Percentiles rank a stretch among this genome's conserved stretches.
phyloP scores from a whole-genome alignment of 1,140 invertebrate genomes.

The Steinernema khuongi region DNA sequence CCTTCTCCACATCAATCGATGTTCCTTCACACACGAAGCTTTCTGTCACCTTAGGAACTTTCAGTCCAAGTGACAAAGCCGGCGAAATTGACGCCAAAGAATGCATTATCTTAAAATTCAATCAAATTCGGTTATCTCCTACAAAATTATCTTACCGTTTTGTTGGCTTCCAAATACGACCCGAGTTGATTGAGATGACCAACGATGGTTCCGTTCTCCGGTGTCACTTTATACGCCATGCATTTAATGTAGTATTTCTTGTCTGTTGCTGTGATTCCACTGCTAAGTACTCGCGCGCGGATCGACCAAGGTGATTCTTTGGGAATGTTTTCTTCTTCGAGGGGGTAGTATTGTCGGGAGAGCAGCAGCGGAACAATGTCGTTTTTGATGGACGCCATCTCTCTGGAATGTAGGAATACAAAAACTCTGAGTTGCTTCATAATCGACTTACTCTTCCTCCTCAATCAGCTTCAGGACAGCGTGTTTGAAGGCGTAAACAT shows the following conservation, averaged over 20 bases:
- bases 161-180: conserved; percentile 23
- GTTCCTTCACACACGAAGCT: conserved; percentile 1
- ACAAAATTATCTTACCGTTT: conserved; percentile 13
- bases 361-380: conserved; percentile 1
- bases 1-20: background rate
- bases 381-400: conserved; percentile 12
- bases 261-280: background rate
- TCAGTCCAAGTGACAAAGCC: background rate
- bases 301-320: conserved; percentile 5
- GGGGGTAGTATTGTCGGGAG: background rate
- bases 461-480: conserved; percentile 1
- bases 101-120: conserved; percentile 1
- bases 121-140: background rate
- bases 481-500: conserved; percentile 20
- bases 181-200: conserved; percentile 13
- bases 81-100: background rate
- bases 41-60: background rate
- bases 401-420: background rate
- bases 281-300: background rate
- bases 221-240: conserved; percentile 14
- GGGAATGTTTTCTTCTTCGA: background rate
- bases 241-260: conserved; percentile 19
- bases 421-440: background rate
- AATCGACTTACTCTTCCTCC: background rate
- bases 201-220: background rate